These are phyloP conservation scores for Papilio demoleus DNA, from an alignment of 2,888 invertebrate species.

Conservation along the genomic window DNA sequence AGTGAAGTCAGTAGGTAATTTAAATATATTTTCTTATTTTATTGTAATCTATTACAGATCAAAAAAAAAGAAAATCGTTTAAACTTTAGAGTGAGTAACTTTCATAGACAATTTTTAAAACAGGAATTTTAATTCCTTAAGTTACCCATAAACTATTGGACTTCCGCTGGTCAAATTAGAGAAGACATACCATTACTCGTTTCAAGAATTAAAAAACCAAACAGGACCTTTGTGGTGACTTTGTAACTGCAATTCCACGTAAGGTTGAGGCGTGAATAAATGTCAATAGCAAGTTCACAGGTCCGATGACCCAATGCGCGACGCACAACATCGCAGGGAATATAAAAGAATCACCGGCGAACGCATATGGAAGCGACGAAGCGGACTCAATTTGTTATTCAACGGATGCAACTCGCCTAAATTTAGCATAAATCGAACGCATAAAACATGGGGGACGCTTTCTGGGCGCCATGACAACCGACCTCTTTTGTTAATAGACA, in stretches of 20 bases:
- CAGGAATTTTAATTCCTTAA: no score
- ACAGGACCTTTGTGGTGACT: neutral
- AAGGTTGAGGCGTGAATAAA: slow-evolving; percentile 15
- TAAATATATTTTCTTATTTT: no score
- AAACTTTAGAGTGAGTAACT: no score
- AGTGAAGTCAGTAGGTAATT: no score
- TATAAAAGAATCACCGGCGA: slow-evolving; percentile 18
- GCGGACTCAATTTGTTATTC: slow-evolving; percentile 34
- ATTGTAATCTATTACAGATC: no score
- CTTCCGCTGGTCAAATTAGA: neutral
- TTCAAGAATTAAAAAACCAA: neutral
- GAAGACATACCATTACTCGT: neutral
- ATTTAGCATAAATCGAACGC: slow-evolving; percentile 36
- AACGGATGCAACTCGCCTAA: slow-evolving; percentile 35
- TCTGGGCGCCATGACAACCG: slow-evolving; percentile 21
- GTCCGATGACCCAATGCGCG: slow-evolving; percentile 29
- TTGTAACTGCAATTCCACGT: slow-evolving; percentile 17
- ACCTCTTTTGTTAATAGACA: slow-evolving; percentile 2
- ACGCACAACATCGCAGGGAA: slow-evolving; percentile 10
- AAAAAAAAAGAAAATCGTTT: no score
- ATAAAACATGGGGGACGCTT: slow-evolving; percentile 32
- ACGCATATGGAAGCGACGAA: slow-evolving; percentile 26
- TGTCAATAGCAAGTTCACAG: slow-evolving; percentile 28
- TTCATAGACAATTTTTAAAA: no score
- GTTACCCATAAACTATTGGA: neutral